Evolutionary conservation across 1,140 invertebrate species (phyloP).

Genomic region (Drosophila parvula): DNA sequence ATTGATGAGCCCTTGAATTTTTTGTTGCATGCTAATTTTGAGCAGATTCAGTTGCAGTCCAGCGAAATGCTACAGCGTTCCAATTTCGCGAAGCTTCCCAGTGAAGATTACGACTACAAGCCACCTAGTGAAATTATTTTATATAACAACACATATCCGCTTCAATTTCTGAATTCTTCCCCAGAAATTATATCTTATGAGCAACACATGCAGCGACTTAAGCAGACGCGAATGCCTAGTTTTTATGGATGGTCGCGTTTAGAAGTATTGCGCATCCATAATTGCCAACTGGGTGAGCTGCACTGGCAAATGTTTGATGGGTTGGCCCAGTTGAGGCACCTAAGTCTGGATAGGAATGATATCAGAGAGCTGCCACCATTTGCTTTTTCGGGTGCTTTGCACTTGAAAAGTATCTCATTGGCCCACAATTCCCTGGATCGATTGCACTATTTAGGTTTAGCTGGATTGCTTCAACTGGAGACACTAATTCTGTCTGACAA

Average conservation of each 20-base stretch:
- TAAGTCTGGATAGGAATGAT: constrained; percentile 87
- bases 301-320: constrained; percentile 90
- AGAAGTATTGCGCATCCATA: constrained; percentile 86
- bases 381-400: constrained; percentile 88
- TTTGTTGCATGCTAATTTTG: constrained; percentile 85
- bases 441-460: constrained; percentile 88
- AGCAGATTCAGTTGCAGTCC: constrained; percentile 68
- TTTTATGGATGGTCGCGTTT: constrained; percentile 86
- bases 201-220: constrained; percentile 86
- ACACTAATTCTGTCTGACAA: constrained; percentile 88
- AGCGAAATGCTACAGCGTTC: constrained; percentile 77
- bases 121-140: constrained; percentile 61
- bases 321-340: constrained; percentile 85
- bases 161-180: constrained; percentile 48
- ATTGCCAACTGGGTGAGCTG: constrained; percentile 87
- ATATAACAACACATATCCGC: constrained; percentile 24
- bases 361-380: constrained; percentile 88
- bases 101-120: constrained; percentile 72
- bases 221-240: constrained; percentile 84
- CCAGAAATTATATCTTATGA: constrained; percentile 87
- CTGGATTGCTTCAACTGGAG: constrained; percentile 87
- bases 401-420: constrained; percentile 87
- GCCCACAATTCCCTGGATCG: constrained; percentile 87
- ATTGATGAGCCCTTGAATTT: constrained; percentile 84
- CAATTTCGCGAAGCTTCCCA: constrained; percentile 70